Conservation (phyloP, 1,140 invertebrate genomes). For the Trichonephila inaurata region DNA sequence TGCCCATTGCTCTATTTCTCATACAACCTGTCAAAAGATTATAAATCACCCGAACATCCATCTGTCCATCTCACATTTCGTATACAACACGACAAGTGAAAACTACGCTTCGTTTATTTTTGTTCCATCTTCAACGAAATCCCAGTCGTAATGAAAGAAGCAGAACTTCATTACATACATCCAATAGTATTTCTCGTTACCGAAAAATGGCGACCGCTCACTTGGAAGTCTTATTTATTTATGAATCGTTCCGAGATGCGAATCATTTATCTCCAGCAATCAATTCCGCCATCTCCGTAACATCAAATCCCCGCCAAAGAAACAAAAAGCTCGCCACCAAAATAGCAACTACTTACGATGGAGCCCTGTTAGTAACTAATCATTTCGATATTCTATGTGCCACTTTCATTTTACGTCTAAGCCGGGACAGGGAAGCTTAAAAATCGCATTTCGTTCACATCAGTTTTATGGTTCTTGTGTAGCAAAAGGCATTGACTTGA, state of each 20-base stretch:
- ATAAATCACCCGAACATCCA: too few relatives aligned
- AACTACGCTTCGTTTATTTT: too few relatives aligned
- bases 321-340: background rate
- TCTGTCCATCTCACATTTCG: too few relatives aligned
- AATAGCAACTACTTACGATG: slow-evolving; percentile 4
- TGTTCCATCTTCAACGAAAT: too few relatives aligned
- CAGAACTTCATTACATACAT: background rate
- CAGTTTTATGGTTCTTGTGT: background rate
- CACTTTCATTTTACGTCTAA: slow-evolving; percentile 15
- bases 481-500: background rate
- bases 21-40: too few relatives aligned
- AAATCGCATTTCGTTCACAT: slow-evolving; percentile 8
- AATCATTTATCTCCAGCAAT: slow-evolving; percentile 17
- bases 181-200: background rate
- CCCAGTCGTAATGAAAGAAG: background rate
- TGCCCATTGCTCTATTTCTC: too few relatives aligned
- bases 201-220: background rate
- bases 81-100: too few relatives aligned
- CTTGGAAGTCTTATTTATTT: background rate
- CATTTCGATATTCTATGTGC: slow-evolving; percentile 3
- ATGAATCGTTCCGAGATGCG: slow-evolving; percentile 24
- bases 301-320: background rate
- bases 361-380: background rate
- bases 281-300: background rate
- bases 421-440: background rate